Evolutionary conservation across 1,140 invertebrate genomes (phyloP).

Genomic region (Agraylea sexmaculata): DNA sequence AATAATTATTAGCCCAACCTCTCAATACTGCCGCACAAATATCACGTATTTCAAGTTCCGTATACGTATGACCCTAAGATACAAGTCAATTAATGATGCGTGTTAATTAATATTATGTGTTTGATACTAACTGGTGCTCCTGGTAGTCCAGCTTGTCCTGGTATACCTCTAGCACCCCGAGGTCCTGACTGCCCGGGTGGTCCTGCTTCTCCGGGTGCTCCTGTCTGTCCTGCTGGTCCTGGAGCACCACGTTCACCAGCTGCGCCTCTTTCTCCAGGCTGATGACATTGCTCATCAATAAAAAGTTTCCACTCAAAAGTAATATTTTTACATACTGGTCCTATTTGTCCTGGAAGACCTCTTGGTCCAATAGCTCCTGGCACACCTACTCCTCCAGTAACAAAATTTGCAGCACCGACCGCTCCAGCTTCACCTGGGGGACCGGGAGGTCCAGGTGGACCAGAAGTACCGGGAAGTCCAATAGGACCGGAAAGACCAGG

Average conservation of each 20-base stretch:
- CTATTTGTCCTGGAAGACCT: slow-evolving; percentile 16
- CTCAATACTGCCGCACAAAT: slow-evolving; percentile 44
- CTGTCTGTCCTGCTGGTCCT: slow-evolving; percentile 11
- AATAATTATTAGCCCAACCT: slow-evolving; percentile 25
- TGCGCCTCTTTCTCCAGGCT: slow-evolving; percentile 18
- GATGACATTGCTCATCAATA: neutral
- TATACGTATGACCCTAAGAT: slow-evolving; percentile 39
- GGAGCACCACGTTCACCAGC: slow-evolving; percentile 16
- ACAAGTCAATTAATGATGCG: too few relatives aligned
- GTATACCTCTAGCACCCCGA: slow-evolving; percentile 10
- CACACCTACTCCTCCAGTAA: slow-evolving; percentile 9
- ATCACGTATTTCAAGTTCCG: slow-evolving; percentile 42
- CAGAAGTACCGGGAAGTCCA: slow-evolving; percentile 9
- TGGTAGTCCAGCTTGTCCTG: slow-evolving; percentile 15
- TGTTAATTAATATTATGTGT: too few relatives aligned
- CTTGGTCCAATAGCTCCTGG: slow-evolving; percentile 19
- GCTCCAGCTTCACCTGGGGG: slow-evolving; percentile 25
- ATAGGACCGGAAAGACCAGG: slow-evolving; percentile 15
- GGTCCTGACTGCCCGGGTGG: slow-evolving; percentile 19
- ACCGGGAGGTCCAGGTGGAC: slow-evolving; percentile 13
- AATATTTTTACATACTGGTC: slow-evolving; percentile 13
- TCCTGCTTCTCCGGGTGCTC: slow-evolving; percentile 15
- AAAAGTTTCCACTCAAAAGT: neutral
- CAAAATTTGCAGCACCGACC: slow-evolving; percentile 12
- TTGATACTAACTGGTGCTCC: slow-evolving; percentile 24